Evolutionary conservation across 2,797 vertebrate genomes (phyloP), one percentile per base, ranked within the genome.

Genomic region (Notolepis coatsorum): DNA sequence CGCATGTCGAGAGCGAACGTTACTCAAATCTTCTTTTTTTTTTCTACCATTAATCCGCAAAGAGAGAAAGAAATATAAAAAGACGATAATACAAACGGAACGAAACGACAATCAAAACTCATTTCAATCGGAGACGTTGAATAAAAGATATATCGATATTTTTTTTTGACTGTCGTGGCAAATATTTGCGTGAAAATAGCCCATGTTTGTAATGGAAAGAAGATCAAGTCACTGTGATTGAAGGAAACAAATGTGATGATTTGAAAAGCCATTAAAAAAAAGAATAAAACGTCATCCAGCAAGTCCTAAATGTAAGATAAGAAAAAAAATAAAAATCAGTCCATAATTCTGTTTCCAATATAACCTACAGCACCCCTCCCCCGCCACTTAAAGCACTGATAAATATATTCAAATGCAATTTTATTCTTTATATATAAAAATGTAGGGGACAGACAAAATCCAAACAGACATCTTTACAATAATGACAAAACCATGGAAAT

Each of bases 391-490:
- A 90, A 87, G 85, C 85, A 91, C 85, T 89, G 91, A 93, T 91
- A 91, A 93, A 93, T 93, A 92, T 90, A 87, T 90, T 83, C 83
- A 86, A 57, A 78, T 81, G 76, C 76, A 71, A 58, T 68, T 75
- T 61, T 47, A 72, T 69, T 21, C 1, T 4, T 1, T 84, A 86
- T 84, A 87, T 84, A 88, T 84, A 90, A 88, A 92, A 91, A 89
- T 79, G 75, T 75, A 58, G 55, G 77, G 86, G 82, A 87, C 82
- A 89, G 79, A 89, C 53, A 79, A 64, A n/a, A 68, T 75, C 82
- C 52, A 80, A 71, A 81, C 69, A 81, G 35, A 66, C 53, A 54
- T 67, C 58, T 79, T 80, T 82, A 89, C 84, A 87, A 83, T 54
- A 66, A 81, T 77, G 79, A 86, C 82, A 81, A 84, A 84, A 81